phyloP scores from a whole-genome alignment of 2,113 vertebrate species.

The Tupaia chinensis region DNA sequence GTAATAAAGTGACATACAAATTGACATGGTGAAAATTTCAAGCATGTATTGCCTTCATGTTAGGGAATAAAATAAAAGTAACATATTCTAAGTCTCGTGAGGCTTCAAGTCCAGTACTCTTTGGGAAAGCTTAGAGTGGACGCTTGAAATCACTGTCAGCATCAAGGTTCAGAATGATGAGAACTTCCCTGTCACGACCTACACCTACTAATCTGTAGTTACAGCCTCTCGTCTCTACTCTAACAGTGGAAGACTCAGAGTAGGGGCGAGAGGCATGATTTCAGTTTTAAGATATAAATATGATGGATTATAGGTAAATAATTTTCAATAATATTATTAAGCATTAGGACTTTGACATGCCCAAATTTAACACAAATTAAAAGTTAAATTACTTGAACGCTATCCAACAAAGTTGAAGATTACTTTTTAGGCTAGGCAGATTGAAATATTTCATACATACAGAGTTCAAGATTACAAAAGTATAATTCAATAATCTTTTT shows the following conservation, averaged over 20 bases:
- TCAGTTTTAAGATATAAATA: background rate
- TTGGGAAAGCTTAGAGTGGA: background rate
- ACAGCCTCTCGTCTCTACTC: background rate
- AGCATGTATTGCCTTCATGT: conserved; percentile 4
- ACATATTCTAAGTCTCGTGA: background rate
- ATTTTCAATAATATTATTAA: conserved; percentile 1
- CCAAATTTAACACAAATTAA: background rate
- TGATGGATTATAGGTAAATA: background rate
- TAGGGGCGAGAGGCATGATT: background rate
- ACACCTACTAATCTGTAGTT: conserved; percentile 5
- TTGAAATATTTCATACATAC: background rate
- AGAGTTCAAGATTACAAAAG: background rate
- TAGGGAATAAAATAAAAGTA: background rate
- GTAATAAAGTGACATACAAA: background rate
- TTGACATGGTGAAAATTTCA: conserved; percentile 23
- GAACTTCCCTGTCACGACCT: background rate
- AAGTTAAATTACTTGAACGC: background rate
- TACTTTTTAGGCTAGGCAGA: background rate
- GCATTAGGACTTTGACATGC: background rate
- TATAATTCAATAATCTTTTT: background rate
- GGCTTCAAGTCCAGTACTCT: background rate
- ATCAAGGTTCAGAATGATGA: conserved; percentile 9
- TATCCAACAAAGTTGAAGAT: background rate
- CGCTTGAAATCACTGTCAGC: conserved; percentile 44
- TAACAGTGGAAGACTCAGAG: background rate